Evolutionary conservation across 2,113 vertebrate species (phyloP), one percentile per base, ranked within the genome.

Genomic region (Lates calcarifer): DNA sequence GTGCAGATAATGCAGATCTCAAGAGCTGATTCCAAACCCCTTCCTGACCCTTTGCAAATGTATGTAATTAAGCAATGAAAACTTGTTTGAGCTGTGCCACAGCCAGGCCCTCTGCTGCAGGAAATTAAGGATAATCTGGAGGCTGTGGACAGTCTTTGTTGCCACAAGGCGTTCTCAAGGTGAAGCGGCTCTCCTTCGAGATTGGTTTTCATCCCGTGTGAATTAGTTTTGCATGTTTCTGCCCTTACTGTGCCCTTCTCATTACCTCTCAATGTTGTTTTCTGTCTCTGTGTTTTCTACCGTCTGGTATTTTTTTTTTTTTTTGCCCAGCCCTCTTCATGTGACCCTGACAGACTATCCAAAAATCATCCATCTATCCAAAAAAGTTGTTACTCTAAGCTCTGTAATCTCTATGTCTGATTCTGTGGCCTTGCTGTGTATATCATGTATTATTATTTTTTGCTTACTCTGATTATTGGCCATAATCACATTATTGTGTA

Each of bases 41-140:
- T 69, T 77, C 64, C 63, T 83, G 90, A 90, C 80, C 81, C 69
- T 63, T 66, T 69, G 49, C 81, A 82, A 87, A 85, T 74, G 53
- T 67, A 78, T 84, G 69, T 72, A 87, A 90, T 91, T 89, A 91
- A 90, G 85, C 84, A 89, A 86, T 78, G 82, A 85, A 66, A 84
- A 74, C 79, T 80, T 61, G 87, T 83, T 87, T 88, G 60, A 78
- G 72, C 68, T 65, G 41, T 55, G 51, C 57, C 65, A 73, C 64
- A 77, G 58, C 74, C 83, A 65, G 76, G 71, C 68, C 81, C 74
- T 86, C 70, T 85, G 69, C 75, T 79, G 89, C 91, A 93, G 92
- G 92, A 93, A 93, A 92, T 92, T 82, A 85, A 90, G 90, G 90
- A 86, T 93, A 88, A 92, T 91, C 89, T 83, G n/a, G 43, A 84